Percentiles rank a stretch among this genome's conserved stretches.
phyloP scores from a whole-genome alignment of 2,797 vertebrate species.

The Hippoglossus hippoglossus region DNA sequence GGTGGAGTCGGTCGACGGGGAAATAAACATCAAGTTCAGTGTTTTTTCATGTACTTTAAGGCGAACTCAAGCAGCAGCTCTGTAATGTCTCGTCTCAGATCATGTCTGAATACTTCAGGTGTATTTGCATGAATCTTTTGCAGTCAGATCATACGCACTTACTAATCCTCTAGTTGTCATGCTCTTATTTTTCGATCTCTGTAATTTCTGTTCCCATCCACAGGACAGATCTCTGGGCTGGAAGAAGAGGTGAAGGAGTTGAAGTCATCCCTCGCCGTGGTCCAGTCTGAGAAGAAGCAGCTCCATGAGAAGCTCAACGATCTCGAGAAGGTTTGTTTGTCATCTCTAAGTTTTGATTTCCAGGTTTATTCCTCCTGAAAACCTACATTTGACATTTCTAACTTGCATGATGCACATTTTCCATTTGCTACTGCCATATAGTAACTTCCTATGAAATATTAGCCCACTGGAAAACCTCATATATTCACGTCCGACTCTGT shows the following conservation, averaged over 20 bases:
- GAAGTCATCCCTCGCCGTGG: conserved; percentile 84
- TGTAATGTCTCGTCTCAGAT: conserved; percentile 34
- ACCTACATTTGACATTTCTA: background rate
- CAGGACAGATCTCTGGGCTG: conserved; percentile 87
- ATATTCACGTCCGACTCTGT: conserved; percentile 16
- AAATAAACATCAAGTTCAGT: conserved; percentile 52
- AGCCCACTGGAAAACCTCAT: background rate
- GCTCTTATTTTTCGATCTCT: background rate
- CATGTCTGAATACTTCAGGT: background rate
- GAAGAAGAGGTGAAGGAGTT: conserved; percentile 91
- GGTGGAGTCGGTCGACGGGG: conserved; percentile 58
- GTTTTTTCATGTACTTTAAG: conserved; percentile 41
- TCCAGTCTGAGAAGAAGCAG: conserved; percentile 90
- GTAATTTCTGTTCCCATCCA: conserved; percentile 47
- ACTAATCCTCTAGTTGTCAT: background rate
- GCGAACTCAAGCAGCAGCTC: conserved; percentile 31
- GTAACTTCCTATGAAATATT: background rate
- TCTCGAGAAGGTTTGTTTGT: conserved; percentile 89
- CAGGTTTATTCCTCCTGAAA: background rate
- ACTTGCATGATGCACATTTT: background rate
- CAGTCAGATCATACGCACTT: background rate
- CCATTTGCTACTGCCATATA: background rate
- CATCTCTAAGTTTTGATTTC: background rate
- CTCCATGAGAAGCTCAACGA: conserved; percentile 90
- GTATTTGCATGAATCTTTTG: conserved; percentile 23